phyloP scores from a whole-genome alignment of 1,140 invertebrate genomes.

The Listronotus bonariensis region DNA sequence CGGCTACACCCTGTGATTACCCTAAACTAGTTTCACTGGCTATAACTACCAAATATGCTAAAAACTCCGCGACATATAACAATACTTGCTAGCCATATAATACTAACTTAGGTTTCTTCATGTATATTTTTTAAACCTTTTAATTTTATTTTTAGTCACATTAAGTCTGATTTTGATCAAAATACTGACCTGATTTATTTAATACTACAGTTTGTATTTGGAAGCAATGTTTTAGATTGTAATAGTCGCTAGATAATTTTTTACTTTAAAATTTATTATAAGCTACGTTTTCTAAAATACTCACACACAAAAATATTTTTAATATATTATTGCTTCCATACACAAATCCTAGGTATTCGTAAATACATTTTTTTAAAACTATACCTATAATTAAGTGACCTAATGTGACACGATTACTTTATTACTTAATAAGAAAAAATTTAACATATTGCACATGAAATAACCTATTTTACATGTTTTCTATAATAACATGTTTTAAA shows the following conservation, averaged over 20 bases:
- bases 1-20: conserved; percentile 56
- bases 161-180: conserved; percentile 14
- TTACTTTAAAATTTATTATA: too few species aligned
- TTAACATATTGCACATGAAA: conserved; percentile 33
- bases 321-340: too few species aligned
- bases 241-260: too few species aligned
- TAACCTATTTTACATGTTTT: conserved; percentile 36
- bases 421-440: conserved; percentile 8
- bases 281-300: too few species aligned
- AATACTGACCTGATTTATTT: conserved; percentile 28
- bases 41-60: conserved; percentile 47
- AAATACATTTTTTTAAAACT: conserved; percentile 2
- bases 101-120: conserved; percentile 44
- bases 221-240: neutral
- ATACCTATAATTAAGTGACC: neutral
- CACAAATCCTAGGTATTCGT: too few species aligned
- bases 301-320: too few species aligned
- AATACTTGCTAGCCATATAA: conserved; percentile 52
- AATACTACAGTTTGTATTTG: neutral
- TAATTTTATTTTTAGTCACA: conserved; percentile 17
- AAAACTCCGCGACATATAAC: conserved; percentile 52
- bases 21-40: conserved; percentile 55
- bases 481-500: conserved; percentile 44
- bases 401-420: conserved; percentile 1
- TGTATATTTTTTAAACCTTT: conserved; percentile 27